phyloP scores from a whole-genome alignment of 37 sponge, comb jelly and placozoan genomes.

The Dysidea cf. avara region DNA sequence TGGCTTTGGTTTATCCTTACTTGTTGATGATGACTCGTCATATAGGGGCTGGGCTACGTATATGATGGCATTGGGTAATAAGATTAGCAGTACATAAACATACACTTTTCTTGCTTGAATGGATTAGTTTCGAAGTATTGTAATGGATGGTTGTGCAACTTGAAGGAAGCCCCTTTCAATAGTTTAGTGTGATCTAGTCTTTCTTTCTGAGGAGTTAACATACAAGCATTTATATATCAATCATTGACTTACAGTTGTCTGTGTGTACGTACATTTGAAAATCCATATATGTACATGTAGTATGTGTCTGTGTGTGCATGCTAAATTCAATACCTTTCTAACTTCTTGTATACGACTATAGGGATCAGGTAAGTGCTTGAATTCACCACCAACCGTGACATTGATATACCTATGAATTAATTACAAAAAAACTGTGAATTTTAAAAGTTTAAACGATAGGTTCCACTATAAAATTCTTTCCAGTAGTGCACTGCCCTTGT shows the following conservation, averaged over 20 bases:
- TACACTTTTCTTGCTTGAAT: conserved; percentile 44
- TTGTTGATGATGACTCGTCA: conserved; percentile 7
- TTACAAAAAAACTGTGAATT: no score
- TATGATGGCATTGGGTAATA: no score
- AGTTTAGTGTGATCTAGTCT: conserved; percentile 54
- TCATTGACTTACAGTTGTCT: not conserved
- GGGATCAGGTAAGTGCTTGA: conserved; percentile 60
- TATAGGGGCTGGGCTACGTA: conserved; percentile 39
- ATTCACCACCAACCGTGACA: conserved; percentile 66
- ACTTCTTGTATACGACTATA: conserved; percentile 66
- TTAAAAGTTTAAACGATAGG: no score
- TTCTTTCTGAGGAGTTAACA: conserved; percentile 25
- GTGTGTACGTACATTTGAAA: not conserved
- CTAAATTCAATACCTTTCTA: conserved; percentile 24
- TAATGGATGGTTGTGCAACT: conserved; percentile 71
- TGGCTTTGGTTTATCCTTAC: conserved; percentile 74
- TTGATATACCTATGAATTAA: conserved; percentile 77
- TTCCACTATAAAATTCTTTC: no score
- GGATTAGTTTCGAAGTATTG: conserved; percentile 82
- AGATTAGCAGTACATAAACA: not conserved
- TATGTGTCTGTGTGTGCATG: not conserved
- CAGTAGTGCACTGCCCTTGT: no score
- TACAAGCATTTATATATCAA: not conserved
- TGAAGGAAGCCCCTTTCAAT: conserved; percentile 81
- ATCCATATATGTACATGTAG: not conserved